Evolutionary conservation across 2,888 invertebrate species (phyloP), one percentile per base, ranked within the genome.

Genomic region (Morpho helenor): DNA sequence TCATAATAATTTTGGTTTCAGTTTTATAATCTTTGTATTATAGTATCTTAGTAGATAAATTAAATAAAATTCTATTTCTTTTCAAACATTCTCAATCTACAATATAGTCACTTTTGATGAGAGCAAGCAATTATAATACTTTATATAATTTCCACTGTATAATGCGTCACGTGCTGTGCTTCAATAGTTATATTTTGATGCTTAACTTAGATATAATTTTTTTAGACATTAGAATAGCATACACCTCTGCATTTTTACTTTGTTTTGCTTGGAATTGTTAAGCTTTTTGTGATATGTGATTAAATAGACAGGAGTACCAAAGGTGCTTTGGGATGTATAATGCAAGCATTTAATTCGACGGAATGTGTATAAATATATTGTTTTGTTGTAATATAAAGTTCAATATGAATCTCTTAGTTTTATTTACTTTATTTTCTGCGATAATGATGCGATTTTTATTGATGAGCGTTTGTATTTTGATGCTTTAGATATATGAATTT

Each of bases 341-440:
- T 68, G 69, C 63, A 68, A 74, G 83, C 80, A 84, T 82, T 84
- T 82, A 82, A 68, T 75, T 55, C 66, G 72, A 71, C 63, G 67
- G 72, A 76, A 69, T 76, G 71, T 82, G 79, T 82, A 80, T 31
- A 75, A 73, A 80, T 81, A 79, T 73, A 76, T 78, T 70, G 70
- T 83, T 84, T 84, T 84, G 80, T 84, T 84, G 78, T 84, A 82
- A 79, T 82, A 84, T 80, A 84, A 81, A 75, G 78, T 83, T 85
- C 80, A 79, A 83, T 82, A 70, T 69, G 72, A 67, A 16, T 16
- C 48, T 51, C 62, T 68, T 60, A 58, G 75, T 68, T 68, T 71
- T 75, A 70, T 55, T 53, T 64, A 16, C 16, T 2, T 5, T 40
- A 8, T 3, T 16, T 2, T n/a, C n/a, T 16, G 8, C 3, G 0